Percentiles rank a stretch among this genome's conserved stretches.
Conservation (phyloP, 2,888 invertebrate species). For the Ennomos fuscantarius region DNA sequence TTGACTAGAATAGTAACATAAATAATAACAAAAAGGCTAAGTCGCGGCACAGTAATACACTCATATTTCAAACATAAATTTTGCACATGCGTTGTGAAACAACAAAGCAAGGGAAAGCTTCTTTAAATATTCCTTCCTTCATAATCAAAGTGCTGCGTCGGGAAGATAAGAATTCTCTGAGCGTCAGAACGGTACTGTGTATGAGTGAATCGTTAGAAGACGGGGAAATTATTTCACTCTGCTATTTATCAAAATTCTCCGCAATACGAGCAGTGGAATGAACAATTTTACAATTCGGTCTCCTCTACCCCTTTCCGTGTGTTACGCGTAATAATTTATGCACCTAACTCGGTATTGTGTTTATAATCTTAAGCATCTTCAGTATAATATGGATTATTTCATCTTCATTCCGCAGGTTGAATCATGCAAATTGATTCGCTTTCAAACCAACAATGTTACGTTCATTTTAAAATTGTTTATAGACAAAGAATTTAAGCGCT, state of each 20-base stretch:
- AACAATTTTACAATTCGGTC: slow-evolving; percentile 58
- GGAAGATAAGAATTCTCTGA: slow-evolving; percentile 79
- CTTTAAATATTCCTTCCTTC: slow-evolving; percentile 81
- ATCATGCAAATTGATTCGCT: slow-evolving; percentile 25
- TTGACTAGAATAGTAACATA: slow-evolving; percentile 34
- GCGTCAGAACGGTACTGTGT: slow-evolving; percentile 63
- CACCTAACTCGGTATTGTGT: slow-evolving; percentile 51
- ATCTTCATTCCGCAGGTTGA: slow-evolving; percentile 32
- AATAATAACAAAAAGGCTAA: slow-evolving; percentile 49
- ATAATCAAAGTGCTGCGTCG: slow-evolving; percentile 82
- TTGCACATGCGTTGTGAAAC: slow-evolving; percentile 71
- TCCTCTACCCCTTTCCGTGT: slow-evolving; percentile 37
- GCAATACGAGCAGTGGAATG: slow-evolving; percentile 53
- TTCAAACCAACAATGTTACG: background rate
- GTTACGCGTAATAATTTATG: slow-evolving; percentile 56
- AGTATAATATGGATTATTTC: slow-evolving; percentile 37
- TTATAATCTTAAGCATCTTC: slow-evolving; percentile 40
- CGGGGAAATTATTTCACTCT: slow-evolving; percentile 75
- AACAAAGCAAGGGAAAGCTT: slow-evolving; percentile 71
- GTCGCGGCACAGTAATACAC: slow-evolving; percentile 22
- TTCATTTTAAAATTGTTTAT: too few species aligned
- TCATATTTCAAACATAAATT: slow-evolving; percentile 71
- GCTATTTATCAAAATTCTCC: slow-evolving; percentile 78
- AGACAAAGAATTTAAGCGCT: too few species aligned
- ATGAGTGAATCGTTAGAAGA: slow-evolving; percentile 65